Evolutionary conservation across 2,888 invertebrate species (phyloP).

Genomic region (Caenorhabditis japonica): DNA sequence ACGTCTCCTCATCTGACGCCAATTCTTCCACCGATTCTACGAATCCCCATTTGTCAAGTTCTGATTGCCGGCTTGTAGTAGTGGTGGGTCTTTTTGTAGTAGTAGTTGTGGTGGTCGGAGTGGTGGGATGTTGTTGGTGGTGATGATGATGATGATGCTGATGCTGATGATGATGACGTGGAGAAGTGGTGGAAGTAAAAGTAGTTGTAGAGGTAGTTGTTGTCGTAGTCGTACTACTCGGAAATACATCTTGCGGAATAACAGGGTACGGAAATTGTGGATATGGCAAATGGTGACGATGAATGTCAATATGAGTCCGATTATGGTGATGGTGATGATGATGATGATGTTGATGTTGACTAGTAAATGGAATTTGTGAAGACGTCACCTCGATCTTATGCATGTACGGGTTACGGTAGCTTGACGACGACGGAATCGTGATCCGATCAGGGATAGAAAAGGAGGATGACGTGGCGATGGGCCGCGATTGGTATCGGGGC

Average conservation of each 20-base stretch:
- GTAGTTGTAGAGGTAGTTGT: neutral
- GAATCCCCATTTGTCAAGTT: slow-evolving; percentile 30
- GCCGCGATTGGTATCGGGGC: slow-evolving; percentile 7
- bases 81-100: slow-evolving; percentile 26
- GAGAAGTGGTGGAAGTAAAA: slow-evolving; percentile 1
- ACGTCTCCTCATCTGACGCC: slow-evolving; percentile 22
- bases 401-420: slow-evolving; percentile 3
- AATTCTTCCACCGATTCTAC: slow-evolving; percentile 26
- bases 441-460: slow-evolving; percentile 32
- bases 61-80: slow-evolving; percentile 33
- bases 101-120: too few species aligned
- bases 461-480: slow-evolving; percentile 16
- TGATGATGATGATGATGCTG: slow-evolving; percentile 37
- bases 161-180: slow-evolving; percentile 23
- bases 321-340: slow-evolving; percentile 44
- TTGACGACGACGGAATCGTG: slow-evolving; percentile 23
- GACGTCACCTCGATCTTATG: slow-evolving; percentile 1
- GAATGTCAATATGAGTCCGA: slow-evolving; percentile 40
- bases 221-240: slow-evolving; percentile 3
- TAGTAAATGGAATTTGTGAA: slow-evolving; percentile 10
- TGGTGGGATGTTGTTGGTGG: too few species aligned
- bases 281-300: slow-evolving; percentile 23
- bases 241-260: slow-evolving; percentile 16
- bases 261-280: slow-evolving; percentile 41
- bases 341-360: slow-evolving; percentile 29